Evolutionary conservation across 2,888 invertebrate species (phyloP).

Genomic region (Carterocephalus palaemon): DNA sequence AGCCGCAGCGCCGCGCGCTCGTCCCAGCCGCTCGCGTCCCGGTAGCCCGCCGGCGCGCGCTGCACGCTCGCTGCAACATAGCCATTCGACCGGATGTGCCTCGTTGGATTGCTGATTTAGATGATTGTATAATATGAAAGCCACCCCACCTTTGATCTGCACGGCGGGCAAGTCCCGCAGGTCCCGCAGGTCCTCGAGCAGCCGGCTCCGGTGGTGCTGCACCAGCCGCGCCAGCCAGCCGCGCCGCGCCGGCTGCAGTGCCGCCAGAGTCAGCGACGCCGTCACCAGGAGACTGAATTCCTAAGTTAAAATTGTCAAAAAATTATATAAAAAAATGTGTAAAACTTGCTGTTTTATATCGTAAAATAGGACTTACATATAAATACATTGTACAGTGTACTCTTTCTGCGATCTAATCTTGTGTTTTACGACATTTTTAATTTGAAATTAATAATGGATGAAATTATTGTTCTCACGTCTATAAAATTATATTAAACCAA

Average conservation of each 20-base stretch:
- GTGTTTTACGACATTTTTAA: not conserved
- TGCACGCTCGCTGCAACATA: conserved; percentile 38
- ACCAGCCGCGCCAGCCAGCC: conserved; percentile 56
- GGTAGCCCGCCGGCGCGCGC: conserved; percentile 41
- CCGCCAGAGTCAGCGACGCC: conserved; percentile 24
- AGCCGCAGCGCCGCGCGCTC: conserved; percentile 45
- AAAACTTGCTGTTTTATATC: not conserved
- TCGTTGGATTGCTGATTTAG: not conserved
- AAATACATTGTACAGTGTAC: not conserved
- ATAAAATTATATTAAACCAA: too few species aligned
- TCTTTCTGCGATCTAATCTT: not conserved
- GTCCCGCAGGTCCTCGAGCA: conserved; percentile 42
- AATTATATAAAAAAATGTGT: not conserved
- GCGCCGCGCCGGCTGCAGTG: conserved; percentile 33
- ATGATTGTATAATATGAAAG: not conserved
- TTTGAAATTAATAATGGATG: not conserved
- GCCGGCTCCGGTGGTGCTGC: conserved; percentile 40
- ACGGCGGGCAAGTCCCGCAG: conserved; percentile 34
- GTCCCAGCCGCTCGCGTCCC: conserved; percentile 48
- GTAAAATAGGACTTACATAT: not conserved
- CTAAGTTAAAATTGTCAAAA: not conserved
- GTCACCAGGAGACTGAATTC: not conserved
- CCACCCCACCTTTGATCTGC: conserved; percentile 41
- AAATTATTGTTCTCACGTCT: too few species aligned
- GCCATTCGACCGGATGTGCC: conserved; percentile 33